Evolutionary conservation across 2,797 vertebrate species (phyloP).

Genomic region (Brachyrhaphis roseni): DNA sequence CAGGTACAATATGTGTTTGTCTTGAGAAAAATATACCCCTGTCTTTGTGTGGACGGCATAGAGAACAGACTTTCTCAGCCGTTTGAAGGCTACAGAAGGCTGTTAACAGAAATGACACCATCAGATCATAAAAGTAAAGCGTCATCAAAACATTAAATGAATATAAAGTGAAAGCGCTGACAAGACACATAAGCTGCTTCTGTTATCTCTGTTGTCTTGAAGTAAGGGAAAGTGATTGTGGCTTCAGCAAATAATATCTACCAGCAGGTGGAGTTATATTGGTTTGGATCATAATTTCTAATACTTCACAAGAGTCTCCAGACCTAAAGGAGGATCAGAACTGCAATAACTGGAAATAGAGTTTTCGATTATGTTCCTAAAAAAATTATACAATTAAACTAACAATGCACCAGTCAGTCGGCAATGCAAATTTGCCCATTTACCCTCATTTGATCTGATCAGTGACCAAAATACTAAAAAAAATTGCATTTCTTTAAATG

Average conservation of each 20-base stretch:
- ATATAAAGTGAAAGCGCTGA: background rate
- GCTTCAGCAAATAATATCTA: background rate
- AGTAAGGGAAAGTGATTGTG: background rate
- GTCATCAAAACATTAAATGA: background rate
- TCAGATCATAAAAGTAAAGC: background rate
- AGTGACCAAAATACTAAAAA: background rate
- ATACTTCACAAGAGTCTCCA: background rate
- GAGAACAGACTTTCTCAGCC: background rate
- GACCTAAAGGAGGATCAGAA: background rate
- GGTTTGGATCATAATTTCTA: background rate
- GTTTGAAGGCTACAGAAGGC: background rate
- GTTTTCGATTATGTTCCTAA: background rate
- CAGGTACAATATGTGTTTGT: background rate
- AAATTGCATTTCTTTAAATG: background rate
- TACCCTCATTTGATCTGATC: background rate
- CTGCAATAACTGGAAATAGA: background rate
- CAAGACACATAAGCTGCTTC: background rate
- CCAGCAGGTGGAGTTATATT: background rate
- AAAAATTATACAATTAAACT: background rate
- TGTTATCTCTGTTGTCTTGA: background rate
- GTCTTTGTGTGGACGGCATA: background rate
- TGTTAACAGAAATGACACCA: background rate
- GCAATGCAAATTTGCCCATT: background rate
- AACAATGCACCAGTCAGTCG: background rate
- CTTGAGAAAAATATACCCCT: background rate